Evolutionary conservation across 2,888 invertebrate species (phyloP), one percentile per base, ranked within the genome.

Genomic region (Ischnus inquisitorius): DNA sequence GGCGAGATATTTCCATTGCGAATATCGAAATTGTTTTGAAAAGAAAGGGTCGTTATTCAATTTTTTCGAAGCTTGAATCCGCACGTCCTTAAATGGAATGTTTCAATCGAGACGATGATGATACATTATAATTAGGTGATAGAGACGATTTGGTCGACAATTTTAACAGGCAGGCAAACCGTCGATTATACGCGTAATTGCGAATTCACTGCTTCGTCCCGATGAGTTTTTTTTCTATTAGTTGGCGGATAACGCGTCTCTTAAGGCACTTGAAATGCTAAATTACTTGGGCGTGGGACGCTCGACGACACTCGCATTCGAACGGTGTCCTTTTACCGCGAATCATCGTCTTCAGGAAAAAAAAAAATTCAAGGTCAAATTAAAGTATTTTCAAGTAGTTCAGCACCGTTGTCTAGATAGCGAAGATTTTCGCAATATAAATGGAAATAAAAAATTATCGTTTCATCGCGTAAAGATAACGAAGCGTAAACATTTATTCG

Each of bases 241-340:
- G 81, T 82, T 87, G 88, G 88, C 88, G 83, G 84, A 82, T 86
- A 83, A 84, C 57, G 79, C 87, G 86, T 89, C 84, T 88, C 86
- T 89, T 90, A 91, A 91, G 91, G 91, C 91, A 91, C 91, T 91
- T 91, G 89, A 91, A 90, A 91, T 91, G 90, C 90, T 90, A 91
- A 90, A 91, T 88, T 86, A 85, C 82, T 83, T 87, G 86, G 88
- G 87, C 14, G 8, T 87, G 86, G 84, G 87, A 86, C 86, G 68
- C 83, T 85, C 76, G 84, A 88, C 88, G 87, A 88, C 87, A 88
- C 87, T 83, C 85, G 86, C 85, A 83, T 87, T 86, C 86, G 81
- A 75, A 39, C 64, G 76, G 62, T 74, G 79, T 86, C 86, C 85
- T 69, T 86, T 86, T 81, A 74, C 83, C 87, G 86, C 69, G 80